Conservation (phyloP, 2,113 vertebrate species). For the Macaca nemestrina region DNA sequence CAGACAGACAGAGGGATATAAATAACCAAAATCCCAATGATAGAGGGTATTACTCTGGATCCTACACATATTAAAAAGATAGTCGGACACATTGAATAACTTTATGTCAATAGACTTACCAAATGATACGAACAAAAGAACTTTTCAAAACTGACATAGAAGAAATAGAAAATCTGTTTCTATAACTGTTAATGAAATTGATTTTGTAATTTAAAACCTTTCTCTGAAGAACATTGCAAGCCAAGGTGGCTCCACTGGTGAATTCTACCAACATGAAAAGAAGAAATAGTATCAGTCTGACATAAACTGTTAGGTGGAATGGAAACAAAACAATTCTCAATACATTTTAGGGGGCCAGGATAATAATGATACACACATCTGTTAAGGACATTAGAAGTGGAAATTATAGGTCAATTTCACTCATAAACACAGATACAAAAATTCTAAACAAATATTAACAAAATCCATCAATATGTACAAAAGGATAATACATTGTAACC, state of each 20-base stretch:
- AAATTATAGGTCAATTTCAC: neutral
- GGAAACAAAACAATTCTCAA: neutral
- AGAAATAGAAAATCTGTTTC: neutral
- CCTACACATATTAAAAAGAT: neutral
- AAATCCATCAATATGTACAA: neutral
- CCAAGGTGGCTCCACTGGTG: neutral
- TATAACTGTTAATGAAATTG: neutral
- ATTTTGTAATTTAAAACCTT: constrained; percentile 8
- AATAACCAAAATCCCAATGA: neutral
- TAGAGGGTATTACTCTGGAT: neutral
- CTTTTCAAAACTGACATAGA: neutral
- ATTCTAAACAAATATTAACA: neutral
- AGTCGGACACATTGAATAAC: neutral
- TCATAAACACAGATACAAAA: neutral
- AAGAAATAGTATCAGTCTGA: neutral
- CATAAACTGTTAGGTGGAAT: neutral
- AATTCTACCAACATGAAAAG: neutral
- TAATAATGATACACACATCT: neutral
- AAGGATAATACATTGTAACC: neutral
- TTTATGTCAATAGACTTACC: neutral
- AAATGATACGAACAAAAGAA: neutral
- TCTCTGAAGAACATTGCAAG: neutral
- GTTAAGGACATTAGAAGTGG: neutral
- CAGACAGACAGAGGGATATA: neutral
- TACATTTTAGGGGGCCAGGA: neutral